Evolutionary conservation across 1,140 invertebrate genomes (phyloP).

Genomic region (Drosophila pseudoananassae): DNA sequence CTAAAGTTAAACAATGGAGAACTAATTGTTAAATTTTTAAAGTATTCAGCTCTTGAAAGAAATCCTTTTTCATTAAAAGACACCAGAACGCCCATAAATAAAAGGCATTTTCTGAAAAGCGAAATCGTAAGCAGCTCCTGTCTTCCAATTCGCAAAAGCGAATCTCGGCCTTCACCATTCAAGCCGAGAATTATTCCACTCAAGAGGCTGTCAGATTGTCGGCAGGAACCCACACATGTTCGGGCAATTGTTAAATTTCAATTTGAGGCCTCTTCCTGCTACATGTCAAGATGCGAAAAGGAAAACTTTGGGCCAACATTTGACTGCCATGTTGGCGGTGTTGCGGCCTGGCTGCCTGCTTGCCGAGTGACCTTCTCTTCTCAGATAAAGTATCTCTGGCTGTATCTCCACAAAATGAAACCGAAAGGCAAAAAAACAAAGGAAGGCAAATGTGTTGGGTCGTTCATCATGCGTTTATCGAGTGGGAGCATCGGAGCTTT

Average conservation of each 20-base stretch:
- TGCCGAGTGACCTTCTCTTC: conserved; percentile 28
- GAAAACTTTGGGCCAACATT: conserved; percentile 49
- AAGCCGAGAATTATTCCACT: conserved; percentile 41
- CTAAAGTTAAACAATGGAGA: conserved; percentile 29
- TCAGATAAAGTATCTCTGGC: conserved; percentile 22
- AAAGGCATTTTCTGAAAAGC: conserved; percentile 5
- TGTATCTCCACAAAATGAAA: conserved; percentile 23
- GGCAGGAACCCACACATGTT: conserved; percentile 22
- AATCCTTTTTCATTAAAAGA: neutral
- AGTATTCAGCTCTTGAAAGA: neutral
- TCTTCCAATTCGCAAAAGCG: conserved; percentile 8
- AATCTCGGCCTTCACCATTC: conserved; percentile 41
- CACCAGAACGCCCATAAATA: conserved; percentile 13
- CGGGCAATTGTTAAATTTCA: conserved; percentile 48
- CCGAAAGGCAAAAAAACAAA: conserved; percentile 23
- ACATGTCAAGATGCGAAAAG: conserved; percentile 46
- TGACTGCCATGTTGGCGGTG: conserved; percentile 31
- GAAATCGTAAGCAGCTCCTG: conserved; percentile 11
- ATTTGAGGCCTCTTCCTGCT: conserved; percentile 44
- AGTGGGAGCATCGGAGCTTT: conserved; percentile 41
- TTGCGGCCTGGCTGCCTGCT: neutral
- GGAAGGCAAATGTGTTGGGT: conserved; percentile 33
- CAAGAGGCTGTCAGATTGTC: conserved; percentile 43
- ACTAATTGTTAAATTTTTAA: conserved; percentile 36
- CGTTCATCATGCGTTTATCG: conserved; percentile 75